Conservation (phyloP, 2,797 vertebrate species). For the Morus bassanus region DNA sequence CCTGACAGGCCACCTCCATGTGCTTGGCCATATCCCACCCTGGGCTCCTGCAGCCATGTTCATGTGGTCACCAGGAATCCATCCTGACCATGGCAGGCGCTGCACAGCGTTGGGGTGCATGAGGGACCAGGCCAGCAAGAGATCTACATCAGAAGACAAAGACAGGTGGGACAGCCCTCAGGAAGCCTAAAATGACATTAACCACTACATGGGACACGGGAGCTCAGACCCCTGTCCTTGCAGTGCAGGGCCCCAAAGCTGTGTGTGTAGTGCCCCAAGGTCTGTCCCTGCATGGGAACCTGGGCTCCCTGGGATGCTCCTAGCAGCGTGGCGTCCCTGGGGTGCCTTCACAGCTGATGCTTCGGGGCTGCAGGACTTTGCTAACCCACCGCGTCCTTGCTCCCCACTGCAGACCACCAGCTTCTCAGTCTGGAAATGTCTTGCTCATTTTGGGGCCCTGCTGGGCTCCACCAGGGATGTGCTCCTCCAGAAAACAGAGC, state of each 20-base stretch:
- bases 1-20: not conserved
- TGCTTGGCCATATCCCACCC: not conserved
- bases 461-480: not conserved
- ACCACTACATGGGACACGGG: not conserved
- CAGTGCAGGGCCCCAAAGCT: not conserved
- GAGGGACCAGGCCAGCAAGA: not conserved
- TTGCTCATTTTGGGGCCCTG: not conserved
- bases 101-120: not conserved
- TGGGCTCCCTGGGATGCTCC: rapidly evolving
- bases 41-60: not conserved
- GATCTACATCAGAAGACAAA: not conserved
- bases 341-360: not conserved
- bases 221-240: not conserved
- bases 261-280: not conserved
- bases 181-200: not conserved
- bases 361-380: not conserved
- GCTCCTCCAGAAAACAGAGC: not conserved
- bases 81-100: not conserved
- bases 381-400: not conserved
- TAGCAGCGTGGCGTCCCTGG: not conserved
- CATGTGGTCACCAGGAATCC: not conserved
- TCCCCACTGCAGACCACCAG: not conserved
- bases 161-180: not conserved
- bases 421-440: not conserved
- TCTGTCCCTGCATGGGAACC: not conserved